These are phyloP conservation scores for Ursus arctos DNA, from an alignment of 2,113 vertebrate species.

Conservation along the genomic window DNA sequence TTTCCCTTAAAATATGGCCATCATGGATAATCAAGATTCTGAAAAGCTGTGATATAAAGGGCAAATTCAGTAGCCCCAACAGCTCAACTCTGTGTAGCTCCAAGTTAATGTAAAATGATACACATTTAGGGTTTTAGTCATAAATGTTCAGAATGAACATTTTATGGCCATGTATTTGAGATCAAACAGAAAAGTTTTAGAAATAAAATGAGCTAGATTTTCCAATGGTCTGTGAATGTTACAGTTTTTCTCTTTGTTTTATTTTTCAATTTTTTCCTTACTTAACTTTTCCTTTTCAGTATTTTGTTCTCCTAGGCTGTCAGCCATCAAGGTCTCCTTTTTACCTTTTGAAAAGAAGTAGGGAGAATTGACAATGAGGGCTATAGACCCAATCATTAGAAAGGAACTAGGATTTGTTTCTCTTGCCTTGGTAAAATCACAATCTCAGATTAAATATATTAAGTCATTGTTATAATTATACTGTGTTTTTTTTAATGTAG, in stretches of 20 bases:
- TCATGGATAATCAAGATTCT: background rate
- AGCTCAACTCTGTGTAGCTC: background rate
- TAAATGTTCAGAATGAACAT: background rate
- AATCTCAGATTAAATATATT: constrained; percentile 42
- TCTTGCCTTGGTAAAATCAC: constrained; percentile 53
- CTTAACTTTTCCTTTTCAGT: background rate
- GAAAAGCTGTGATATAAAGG: background rate
- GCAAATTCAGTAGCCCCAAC: background rate
- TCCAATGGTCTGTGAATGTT: background rate
- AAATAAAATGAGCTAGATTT: constrained; percentile 33
- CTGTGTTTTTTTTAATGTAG: background rate
- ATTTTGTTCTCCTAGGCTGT: background rate
- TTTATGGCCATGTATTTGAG: background rate
- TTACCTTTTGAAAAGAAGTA: background rate
- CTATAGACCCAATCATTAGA: background rate
- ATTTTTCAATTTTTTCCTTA: background rate
- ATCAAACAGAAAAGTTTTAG: background rate
- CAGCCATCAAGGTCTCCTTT: background rate
- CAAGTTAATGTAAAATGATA: background rate
- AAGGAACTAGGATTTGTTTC: background rate
- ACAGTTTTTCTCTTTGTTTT: constrained; percentile 29
- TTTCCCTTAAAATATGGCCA: constrained; percentile 12
- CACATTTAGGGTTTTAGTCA: background rate
- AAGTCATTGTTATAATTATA: constrained; percentile 19
- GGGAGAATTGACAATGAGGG: background rate